Percentiles rank a stretch among this genome's conserved stretches.
These are phyloP conservation scores for Himantopus leucocephalus DNA, from an alignment of 2,113 vertebrate genomes.

Conservation along the genomic window DNA sequence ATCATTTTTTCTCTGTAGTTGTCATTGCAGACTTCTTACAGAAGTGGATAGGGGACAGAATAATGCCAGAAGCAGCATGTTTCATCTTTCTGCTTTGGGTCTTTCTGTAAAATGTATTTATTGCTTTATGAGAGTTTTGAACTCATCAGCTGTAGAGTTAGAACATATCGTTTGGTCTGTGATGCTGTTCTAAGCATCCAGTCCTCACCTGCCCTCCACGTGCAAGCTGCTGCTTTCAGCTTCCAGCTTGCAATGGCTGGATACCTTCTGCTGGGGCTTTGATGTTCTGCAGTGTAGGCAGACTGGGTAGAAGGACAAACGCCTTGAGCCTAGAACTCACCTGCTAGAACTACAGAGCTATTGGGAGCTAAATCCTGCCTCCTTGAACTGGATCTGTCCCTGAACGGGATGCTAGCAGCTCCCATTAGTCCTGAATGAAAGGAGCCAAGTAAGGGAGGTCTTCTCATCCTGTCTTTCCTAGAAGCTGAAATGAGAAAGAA, in stretches of 20 bases:
- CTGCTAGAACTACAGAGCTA: background rate
- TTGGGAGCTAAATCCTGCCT: background rate
- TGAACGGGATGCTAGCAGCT: background rate
- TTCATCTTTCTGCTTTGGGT: background rate
- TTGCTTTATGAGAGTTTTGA: background rate
- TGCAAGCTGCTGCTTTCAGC: background rate
- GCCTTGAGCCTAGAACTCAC: background rate
- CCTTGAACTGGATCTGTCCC: background rate
- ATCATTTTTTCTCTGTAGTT: slow-evolving; percentile 42
- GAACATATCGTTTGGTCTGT: accelerated
- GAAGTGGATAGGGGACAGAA: slow-evolving; percentile 20
- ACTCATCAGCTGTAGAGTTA: background rate
- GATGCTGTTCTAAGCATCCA: background rate
- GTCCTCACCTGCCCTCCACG: background rate
- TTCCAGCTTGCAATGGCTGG: background rate
- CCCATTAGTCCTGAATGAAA: background rate
- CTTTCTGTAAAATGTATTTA: slow-evolving; percentile 19
- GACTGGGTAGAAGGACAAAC: background rate
- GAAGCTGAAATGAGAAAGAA: background rate
- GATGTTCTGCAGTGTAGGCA: accelerated
- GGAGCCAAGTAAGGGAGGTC: background rate
- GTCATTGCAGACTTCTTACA: slow-evolving; percentile 58
- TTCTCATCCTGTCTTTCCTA: background rate
- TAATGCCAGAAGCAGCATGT: slow-evolving; percentile 58
- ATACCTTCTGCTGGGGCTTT: background rate